These are phyloP conservation scores for Tetrax tetrax DNA, from an alignment of 2,113 vertebrate species.

Conservation along the genomic window DNA sequence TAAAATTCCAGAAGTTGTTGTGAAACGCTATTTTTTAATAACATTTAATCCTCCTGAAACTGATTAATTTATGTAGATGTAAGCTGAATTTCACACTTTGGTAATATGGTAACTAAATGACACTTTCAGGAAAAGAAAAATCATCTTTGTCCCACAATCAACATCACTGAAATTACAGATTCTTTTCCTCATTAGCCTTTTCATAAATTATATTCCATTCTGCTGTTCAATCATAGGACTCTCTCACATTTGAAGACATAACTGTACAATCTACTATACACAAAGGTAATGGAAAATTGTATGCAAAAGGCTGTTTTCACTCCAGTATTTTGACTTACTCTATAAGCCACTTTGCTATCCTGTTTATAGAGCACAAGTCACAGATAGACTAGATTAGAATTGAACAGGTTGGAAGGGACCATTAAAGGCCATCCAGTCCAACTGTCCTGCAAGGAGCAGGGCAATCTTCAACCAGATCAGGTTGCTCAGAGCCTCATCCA, in stretches of 20 bases:
- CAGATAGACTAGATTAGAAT: too few species aligned
- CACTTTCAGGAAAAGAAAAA: neutral
- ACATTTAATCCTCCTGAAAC: neutral
- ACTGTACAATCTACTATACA: neutral
- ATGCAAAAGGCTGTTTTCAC: neutral
- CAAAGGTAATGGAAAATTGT: neutral
- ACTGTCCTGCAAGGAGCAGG: too few species aligned
- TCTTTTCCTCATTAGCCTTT: neutral
- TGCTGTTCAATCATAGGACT: neutral
- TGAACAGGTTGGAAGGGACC: too few species aligned
- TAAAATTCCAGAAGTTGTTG: neutral
- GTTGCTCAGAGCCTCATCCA: too few species aligned
- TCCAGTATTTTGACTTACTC: neutral
- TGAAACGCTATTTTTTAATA: neutral
- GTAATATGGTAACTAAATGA: neutral
- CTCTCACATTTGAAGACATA: neutral
- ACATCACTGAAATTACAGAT: neutral
- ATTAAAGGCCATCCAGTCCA: too few species aligned
- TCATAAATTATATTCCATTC: neutral
- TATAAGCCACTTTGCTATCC: neutral
- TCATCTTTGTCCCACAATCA: neutral
- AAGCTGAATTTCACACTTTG: neutral
- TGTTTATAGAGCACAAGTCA: neutral
- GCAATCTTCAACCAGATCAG: too few species aligned
- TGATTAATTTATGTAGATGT: neutral